phyloP scores from a whole-genome alignment of 1,140 invertebrate species.

The Teleopsis dalmanni region DNA sequence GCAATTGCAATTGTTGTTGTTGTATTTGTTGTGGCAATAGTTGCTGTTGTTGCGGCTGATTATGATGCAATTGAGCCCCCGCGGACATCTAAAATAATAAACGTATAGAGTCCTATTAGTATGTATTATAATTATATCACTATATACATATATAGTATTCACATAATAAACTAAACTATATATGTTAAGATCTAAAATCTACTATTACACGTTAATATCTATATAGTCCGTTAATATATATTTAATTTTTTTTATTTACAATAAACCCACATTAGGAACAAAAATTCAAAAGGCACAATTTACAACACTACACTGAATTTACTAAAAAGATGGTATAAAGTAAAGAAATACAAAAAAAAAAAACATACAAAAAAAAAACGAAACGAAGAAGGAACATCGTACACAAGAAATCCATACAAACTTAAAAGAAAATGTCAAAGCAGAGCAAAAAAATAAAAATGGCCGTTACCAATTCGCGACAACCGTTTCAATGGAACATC shows the following conservation, averaged over 20 bases:
- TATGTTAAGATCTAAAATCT: too few relatives aligned
- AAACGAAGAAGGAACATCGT: slow-evolving; percentile 3
- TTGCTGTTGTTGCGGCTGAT: slow-evolving; percentile 12
- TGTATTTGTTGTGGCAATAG: slow-evolving; percentile 1
- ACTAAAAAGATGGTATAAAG: background rate
- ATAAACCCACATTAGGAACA: background rate
- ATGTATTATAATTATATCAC: too few relatives aligned
- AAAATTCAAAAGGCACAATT: background rate
- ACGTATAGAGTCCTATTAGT: background rate
- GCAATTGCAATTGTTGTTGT: slow-evolving; percentile 14
- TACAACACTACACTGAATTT: background rate
- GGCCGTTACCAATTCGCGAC: slow-evolving; percentile 3
- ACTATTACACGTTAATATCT: too few relatives aligned
- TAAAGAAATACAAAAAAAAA: background rate
- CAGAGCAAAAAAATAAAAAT: slow-evolving; percentile 15
- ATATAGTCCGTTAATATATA: too few relatives aligned
- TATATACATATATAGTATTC: too few relatives aligned
- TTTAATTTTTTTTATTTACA: too few relatives aligned
- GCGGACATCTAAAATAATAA: slow-evolving; percentile 67
- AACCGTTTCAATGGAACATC: background rate
- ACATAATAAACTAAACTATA: background rate
- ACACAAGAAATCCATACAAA: slow-evolving; percentile 7
- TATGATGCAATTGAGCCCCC: slow-evolving; percentile 72
- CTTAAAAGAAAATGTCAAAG: slow-evolving; percentile 14
- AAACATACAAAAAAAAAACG: background rate